A percentile compares a stretch with the other conserved stretches of the same genome.
Conservation (phyloP, 2,797 vertebrate species). For the Pseudochaenichthys georgianus region DNA sequence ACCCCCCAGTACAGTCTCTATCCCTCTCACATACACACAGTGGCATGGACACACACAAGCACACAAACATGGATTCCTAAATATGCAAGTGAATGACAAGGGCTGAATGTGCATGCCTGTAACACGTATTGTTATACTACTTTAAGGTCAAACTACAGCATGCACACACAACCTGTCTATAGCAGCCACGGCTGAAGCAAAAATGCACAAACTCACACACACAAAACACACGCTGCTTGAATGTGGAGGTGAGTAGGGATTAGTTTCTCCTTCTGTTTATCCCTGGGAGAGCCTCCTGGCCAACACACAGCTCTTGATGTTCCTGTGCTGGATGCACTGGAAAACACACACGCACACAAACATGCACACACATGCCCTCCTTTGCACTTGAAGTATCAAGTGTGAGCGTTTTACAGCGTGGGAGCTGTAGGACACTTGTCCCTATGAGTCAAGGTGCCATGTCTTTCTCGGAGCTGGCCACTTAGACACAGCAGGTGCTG, state of each 20-base stretch:
- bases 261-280: conserved; percentile 75
- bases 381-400: conserved; percentile 42
- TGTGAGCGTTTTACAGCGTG: conserved; percentile 42
- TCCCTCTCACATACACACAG: conserved; percentile 30
- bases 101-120: conserved; percentile 51
- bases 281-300: conserved; percentile 75
- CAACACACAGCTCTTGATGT: conserved; percentile 77
- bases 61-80: conserved; percentile 49
- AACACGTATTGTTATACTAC: conserved; percentile 50
- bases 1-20: conserved; percentile 67
- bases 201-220: conserved; percentile 17
- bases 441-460: conserved; percentile 50
- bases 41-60: conserved; percentile 20
- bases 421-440: conserved; percentile 54
- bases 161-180: conserved; percentile 41
- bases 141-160: conserved; percentile 61
- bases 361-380: conserved; percentile 9
- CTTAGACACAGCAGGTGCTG: conserved; percentile 47
- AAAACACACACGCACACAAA: conserved; percentile 36
- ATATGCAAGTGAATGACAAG: conserved; percentile 68
- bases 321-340: conserved; percentile 67
- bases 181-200: conserved; percentile 31
- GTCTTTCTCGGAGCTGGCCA: conserved; percentile 43
- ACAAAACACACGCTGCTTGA: conserved; percentile 47
- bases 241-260: conserved; percentile 70